A percentile compares a stretch with the other conserved stretches of the same genome.
phyloP scores from a whole-genome alignment of 2,113 vertebrate genomes.

The Ornithorhynchus anatinus region DNA sequence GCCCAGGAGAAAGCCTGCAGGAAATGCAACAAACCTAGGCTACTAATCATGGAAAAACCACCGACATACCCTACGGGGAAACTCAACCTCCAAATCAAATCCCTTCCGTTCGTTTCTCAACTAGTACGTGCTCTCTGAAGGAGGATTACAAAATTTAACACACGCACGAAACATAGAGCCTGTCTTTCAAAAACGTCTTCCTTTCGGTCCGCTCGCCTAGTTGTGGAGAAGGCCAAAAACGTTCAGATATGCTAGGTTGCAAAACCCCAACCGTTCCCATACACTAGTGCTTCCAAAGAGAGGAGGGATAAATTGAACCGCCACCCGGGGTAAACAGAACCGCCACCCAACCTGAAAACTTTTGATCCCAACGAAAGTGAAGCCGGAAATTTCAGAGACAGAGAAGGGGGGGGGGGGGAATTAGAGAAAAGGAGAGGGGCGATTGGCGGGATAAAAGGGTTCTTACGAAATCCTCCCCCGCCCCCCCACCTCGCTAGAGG shows the following conservation, averaged over 20 bases:
- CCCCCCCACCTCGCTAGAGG: not conserved
- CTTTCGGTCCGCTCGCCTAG: not conserved
- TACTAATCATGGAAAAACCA: conserved; percentile 79
- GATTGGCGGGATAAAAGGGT: conserved; percentile 35
- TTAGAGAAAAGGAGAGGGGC: conserved; percentile 48
- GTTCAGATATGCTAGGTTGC: not conserved
- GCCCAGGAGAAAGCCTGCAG: conserved; percentile 98
- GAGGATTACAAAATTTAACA: conserved; percentile 54
- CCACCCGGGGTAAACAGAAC: too few relatives aligned
- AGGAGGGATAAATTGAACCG: too few relatives aligned
- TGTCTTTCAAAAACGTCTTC: conserved; percentile 42
- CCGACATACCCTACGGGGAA: conserved; percentile 74
- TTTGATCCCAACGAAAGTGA: conserved; percentile 15
- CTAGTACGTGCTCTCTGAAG: conserved; percentile 25
- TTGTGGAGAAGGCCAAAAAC: conserved; percentile 17
- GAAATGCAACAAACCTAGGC: conserved; percentile 82
- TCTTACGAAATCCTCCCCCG: too few relatives aligned
- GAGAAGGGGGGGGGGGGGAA: conserved; percentile 29
- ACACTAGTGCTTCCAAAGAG: conserved; percentile 15
- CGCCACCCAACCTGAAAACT: conserved; percentile 48
- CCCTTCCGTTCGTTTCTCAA: conserved; percentile 60
- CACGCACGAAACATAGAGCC: conserved; percentile 60
- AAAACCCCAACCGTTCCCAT: conserved; percentile 44
- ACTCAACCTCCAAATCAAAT: conserved; percentile 62
- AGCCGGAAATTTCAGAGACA: conserved; percentile 26